Evolutionary conservation across 2,113 vertebrate species (phyloP).

Genomic region (Brachyhypopomus occidentalis): DNA sequence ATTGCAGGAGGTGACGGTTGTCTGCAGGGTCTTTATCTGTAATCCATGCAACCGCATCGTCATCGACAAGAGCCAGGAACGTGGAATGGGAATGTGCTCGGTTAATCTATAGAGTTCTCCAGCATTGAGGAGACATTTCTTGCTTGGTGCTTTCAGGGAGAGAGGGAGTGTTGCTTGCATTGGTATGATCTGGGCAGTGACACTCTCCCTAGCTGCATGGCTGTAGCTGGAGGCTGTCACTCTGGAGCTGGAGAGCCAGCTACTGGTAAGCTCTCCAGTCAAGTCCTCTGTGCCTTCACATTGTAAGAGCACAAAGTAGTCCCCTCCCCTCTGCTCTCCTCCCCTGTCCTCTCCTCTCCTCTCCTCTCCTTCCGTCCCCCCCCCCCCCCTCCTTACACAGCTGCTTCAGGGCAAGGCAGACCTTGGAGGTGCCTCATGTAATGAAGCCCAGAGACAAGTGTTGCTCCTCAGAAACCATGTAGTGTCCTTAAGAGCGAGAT

Average conservation of each 20-base stretch:
- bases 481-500: slow-evolving; percentile 57
- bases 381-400: slow-evolving; percentile 35
- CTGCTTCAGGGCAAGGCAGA: slow-evolving; percentile 49
- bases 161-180: slow-evolving; percentile 34
- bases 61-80: background rate
- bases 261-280: slow-evolving; percentile 47
- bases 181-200: slow-evolving; percentile 42
- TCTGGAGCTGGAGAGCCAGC: slow-evolving; percentile 44
- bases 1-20: background rate
- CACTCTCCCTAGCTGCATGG: slow-evolving; percentile 15
- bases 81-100: background rate
- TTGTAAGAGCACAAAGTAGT: slow-evolving; percentile 51
- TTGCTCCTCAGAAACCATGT: slow-evolving; percentile 34
- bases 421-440: slow-evolving; percentile 47
- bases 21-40: background rate
- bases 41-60: background rate
- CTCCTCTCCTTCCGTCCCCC: background rate
- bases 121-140: slow-evolving; percentile 10
- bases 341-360: background rate
- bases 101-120: slow-evolving; percentile 8
- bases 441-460: slow-evolving; percentile 45
- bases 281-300: slow-evolving; percentile 48
- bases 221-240: slow-evolving; percentile 37
- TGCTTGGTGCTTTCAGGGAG: slow-evolving; percentile 7
- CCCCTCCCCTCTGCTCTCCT: slow-evolving; percentile 29